These are phyloP conservation scores for Macroramphosus scolopax DNA, from an alignment of 2,797 vertebrate genomes.

Conservation along the genomic window DNA sequence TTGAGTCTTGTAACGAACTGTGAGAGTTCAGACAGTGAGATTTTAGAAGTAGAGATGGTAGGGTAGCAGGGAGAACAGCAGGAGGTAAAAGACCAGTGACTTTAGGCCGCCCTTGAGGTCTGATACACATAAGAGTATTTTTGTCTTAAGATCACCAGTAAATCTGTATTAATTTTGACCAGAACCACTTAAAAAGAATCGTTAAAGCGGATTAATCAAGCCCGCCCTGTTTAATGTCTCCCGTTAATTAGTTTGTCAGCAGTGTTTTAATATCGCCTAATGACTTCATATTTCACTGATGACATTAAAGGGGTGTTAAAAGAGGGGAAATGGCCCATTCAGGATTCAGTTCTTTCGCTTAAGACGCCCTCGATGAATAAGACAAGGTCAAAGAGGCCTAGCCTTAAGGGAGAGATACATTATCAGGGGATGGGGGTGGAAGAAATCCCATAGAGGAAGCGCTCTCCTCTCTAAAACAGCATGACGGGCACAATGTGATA, in stretches of 20 bases:
- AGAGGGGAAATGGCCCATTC: constrained; percentile 98
- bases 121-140: constrained; percentile 71
- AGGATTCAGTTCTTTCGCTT: constrained; percentile 76
- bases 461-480: constrained; percentile 75
- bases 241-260: constrained; percentile 99
- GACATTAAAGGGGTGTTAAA: constrained; percentile 98
- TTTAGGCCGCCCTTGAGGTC: constrained; percentile 74
- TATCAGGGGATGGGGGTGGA: constrained; percentile 68
- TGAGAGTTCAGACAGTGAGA: constrained; percentile 35
- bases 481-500: constrained; percentile 80
- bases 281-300: constrained; percentile 99
- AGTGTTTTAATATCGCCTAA: constrained; percentile 99
- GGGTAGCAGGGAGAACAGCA: constrained; percentile 16
- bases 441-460: constrained; percentile 75
- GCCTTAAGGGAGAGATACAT: constrained; percentile 77
- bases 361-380: constrained; percentile 74
- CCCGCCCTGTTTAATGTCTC: constrained; percentile 99
- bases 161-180: constrained; percentile 99
- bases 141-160: constrained; percentile 90
- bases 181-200: constrained; percentile 98
- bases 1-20: too few relatives aligned
- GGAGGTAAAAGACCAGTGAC: constrained; percentile 63
- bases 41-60: constrained; percentile 25
- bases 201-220: constrained; percentile 99
- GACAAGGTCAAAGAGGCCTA: constrained; percentile 75